phyloP scores from a whole-genome alignment of 2,888 invertebrate genomes.

The Hemithea aestivaria region DNA sequence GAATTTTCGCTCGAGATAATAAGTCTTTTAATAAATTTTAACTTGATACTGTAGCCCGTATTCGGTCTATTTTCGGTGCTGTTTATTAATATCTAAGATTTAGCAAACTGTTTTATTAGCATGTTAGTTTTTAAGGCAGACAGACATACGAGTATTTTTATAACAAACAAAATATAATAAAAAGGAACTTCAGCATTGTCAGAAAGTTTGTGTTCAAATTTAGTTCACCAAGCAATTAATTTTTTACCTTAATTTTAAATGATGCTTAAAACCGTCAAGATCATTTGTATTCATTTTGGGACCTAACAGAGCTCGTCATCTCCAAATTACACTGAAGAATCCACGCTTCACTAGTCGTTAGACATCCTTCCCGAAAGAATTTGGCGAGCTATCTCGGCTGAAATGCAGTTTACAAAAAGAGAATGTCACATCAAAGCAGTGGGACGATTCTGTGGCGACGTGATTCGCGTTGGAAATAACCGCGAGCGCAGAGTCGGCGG shows the following conservation, averaged over 20 bases:
- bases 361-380: conserved; percentile 70
- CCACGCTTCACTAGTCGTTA: conserved; percentile 35
- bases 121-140: too few relatives aligned
- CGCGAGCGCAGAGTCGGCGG: conserved; percentile 27
- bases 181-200: too few relatives aligned
- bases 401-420: conserved; percentile 75
- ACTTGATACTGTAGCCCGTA: too few relatives aligned
- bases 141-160: too few relatives aligned
- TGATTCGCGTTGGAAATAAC: conserved; percentile 74
- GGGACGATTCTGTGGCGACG: conserved; percentile 66
- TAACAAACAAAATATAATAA: too few relatives aligned
- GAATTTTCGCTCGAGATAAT: conserved; percentile 27
- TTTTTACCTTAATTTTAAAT: too few relatives aligned
- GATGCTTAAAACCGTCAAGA: neutral
- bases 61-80: too few relatives aligned
- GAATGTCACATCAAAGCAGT: conserved; percentile 73
- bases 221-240: too few relatives aligned
- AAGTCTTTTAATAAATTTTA: too few relatives aligned
- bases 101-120: too few relatives aligned
- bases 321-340: conserved; percentile 26
- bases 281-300: conserved; percentile 13
- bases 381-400: conserved; percentile 54
- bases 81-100: too few relatives aligned
- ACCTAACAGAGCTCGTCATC: conserved; percentile 1
- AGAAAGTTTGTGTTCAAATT: too few relatives aligned